These are phyloP conservation scores for Calephelis virginiensis DNA, from an alignment of 1,140 invertebrate species.

Conservation along the genomic window DNA sequence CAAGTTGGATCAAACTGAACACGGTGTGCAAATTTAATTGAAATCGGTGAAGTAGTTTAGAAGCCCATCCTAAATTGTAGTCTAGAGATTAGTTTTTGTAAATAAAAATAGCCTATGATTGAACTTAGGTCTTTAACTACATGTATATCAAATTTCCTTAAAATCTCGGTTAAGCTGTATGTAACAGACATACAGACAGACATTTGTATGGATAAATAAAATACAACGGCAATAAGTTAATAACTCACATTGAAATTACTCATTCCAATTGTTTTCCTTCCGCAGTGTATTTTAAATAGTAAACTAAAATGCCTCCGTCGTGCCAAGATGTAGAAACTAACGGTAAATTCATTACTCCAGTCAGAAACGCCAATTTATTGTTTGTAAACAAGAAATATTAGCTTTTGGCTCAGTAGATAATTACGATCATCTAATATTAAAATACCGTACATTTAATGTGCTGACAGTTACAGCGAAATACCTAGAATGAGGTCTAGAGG, in stretches of 20 bases:
- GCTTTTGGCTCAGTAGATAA: background rate
- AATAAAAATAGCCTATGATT: too few relatives aligned
- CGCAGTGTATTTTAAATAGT: slow-evolving; percentile 14
- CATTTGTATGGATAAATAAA: too few relatives aligned
- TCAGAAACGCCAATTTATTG: slow-evolving; percentile 36
- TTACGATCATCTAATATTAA: slow-evolving; percentile 7
- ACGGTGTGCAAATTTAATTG: too few relatives aligned
- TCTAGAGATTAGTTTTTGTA: too few relatives aligned
- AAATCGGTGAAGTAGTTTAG: too few relatives aligned
- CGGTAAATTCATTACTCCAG: slow-evolving; percentile 39
- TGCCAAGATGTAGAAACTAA: slow-evolving; percentile 45
- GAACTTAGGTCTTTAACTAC: too few relatives aligned
- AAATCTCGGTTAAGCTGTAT: too few relatives aligned
- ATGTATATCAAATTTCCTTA: too few relatives aligned
- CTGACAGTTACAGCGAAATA: background rate
- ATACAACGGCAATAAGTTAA: too few relatives aligned
- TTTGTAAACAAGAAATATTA: slow-evolving; percentile 22
- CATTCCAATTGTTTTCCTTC: slow-evolving; percentile 10
- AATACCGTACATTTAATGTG: background rate
- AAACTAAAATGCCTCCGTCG: slow-evolving; percentile 19
- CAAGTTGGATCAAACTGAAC: too few relatives aligned
- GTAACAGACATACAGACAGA: too few relatives aligned
- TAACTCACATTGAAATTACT: background rate
- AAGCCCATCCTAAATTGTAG: too few relatives aligned
- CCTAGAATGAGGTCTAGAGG: background rate